A percentile compares a stretch with the other conserved stretches of the same genome.
phyloP scores from a whole-genome alignment of 1,140 invertebrate species.

The Megathymus violae region DNA sequence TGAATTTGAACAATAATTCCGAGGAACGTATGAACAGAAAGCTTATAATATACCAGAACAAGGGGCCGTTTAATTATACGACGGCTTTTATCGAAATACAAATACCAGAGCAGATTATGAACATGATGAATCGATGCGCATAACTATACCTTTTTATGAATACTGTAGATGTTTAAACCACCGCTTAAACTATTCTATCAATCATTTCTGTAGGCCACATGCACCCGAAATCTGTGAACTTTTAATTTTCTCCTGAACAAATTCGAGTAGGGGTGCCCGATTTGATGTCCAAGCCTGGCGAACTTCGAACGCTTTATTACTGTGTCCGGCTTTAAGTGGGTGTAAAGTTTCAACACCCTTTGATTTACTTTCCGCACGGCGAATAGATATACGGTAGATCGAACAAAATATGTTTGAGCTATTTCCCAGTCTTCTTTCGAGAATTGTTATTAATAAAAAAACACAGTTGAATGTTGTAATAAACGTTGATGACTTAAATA shows the following conservation, averaged over 20 bases:
- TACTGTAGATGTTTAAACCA: too few relatives aligned
- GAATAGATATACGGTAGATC: conserved; percentile 64
- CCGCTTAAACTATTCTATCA: conserved; percentile 15
- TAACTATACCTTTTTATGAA: too few relatives aligned
- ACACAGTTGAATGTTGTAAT: too few relatives aligned
- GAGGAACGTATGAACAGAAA: background rate
- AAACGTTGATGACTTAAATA: conserved; percentile 30
- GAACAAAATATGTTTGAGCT: conserved; percentile 62
- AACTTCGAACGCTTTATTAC: conserved; percentile 83
- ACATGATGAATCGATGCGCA: too few relatives aligned
- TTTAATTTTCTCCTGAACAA: conserved; percentile 77
- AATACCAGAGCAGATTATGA: too few relatives aligned
- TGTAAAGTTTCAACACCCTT: conserved; percentile 84
- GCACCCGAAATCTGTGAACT: conserved; percentile 55
- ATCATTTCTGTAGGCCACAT: conserved; percentile 30
- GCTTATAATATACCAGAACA: background rate
- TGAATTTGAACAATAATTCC: conserved; percentile 20
- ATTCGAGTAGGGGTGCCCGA: conserved; percentile 75
- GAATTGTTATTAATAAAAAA: too few relatives aligned
- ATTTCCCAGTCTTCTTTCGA: too few relatives aligned
- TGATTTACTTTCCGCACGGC: conserved; percentile 77
- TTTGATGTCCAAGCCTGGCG: conserved; percentile 79
- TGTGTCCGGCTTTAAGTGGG: conserved; percentile 83
- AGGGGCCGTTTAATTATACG: background rate
- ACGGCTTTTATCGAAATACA: too few relatives aligned